These are phyloP conservation scores for Solenodon paradoxus DNA, from an alignment of 2,113 vertebrate genomes.

Conservation along the genomic window DNA sequence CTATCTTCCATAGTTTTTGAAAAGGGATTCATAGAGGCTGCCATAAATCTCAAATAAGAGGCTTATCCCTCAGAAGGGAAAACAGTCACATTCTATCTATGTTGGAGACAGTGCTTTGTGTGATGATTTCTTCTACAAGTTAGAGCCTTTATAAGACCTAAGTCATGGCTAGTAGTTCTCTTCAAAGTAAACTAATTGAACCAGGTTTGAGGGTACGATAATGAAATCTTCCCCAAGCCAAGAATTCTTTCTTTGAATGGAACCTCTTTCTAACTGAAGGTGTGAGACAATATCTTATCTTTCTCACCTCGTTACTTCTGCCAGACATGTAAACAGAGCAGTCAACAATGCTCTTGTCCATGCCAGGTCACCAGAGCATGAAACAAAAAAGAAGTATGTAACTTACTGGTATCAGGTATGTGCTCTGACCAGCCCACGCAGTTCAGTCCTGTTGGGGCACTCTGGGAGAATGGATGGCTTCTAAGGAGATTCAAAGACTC, in stretches of 20 bases:
- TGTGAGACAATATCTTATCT: neutral
- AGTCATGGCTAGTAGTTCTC: neutral
- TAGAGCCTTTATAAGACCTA: neutral
- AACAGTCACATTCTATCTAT: neutral
- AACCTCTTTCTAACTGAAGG: neutral
- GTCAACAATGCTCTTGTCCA: neutral
- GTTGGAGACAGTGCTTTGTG: neutral
- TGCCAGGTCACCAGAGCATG: neutral
- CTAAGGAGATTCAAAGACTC: slow-evolving; percentile 78
- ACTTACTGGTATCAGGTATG: slow-evolving; percentile 81
- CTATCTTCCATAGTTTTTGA: neutral
- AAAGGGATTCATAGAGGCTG: neutral
- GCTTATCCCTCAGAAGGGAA: neutral
- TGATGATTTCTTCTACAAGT: neutral
- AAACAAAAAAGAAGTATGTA: neutral
- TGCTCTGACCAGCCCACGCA: slow-evolving; percentile 81
- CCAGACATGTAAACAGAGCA: neutral
- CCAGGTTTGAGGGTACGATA: neutral
- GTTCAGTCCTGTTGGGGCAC: slow-evolving; percentile 88
- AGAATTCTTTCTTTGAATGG: neutral
- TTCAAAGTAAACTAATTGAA: neutral
- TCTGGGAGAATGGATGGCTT: slow-evolving; percentile 87
- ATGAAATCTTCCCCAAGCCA: neutral
- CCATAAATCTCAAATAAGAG: neutral
- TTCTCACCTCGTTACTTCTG: neutral